phyloP scores from a whole-genome alignment of 2,888 invertebrate genomes.

The Eristalis pertinax region DNA sequence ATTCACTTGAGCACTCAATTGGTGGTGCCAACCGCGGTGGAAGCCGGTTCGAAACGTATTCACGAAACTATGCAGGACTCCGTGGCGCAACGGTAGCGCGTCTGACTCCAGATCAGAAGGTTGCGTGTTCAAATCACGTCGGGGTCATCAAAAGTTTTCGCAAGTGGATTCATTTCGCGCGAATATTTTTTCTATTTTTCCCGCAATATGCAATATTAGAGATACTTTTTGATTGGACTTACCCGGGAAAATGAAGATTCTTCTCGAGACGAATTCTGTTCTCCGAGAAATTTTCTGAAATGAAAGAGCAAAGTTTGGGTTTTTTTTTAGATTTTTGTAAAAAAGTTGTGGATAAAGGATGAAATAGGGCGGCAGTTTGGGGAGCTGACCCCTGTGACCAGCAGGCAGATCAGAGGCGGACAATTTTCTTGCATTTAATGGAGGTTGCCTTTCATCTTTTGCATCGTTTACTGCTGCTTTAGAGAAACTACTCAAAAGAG shows the following conservation, averaged over 20 bases:
- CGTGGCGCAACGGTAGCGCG: conserved; percentile 78
- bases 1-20: background rate
- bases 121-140: conserved; percentile 78
- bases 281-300: background rate
- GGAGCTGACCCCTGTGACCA: too few relatives aligned
- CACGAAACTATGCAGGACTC: conserved; percentile 66
- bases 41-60: background rate
- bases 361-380: too few relatives aligned
- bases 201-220: background rate
- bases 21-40: background rate
- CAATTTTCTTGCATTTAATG: too few relatives aligned
- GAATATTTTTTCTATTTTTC: conserved; percentile 2
- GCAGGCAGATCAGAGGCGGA: too few relatives aligned
- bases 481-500: too few relatives aligned
- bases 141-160: conserved; percentile 71
- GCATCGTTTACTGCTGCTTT: too few relatives aligned
- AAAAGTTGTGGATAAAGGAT: too few relatives aligned
- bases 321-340: background rate
- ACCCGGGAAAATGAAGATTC: conserved; percentile 18
- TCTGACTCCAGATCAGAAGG: conserved; percentile 77
- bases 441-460: too few relatives aligned
- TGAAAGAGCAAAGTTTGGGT: background rate
- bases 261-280: background rate
- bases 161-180: background rate
- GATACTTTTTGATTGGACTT: background rate